phyloP scores from a whole-genome alignment of 2,888 invertebrate species.

The Cacoxenus indagator region DNA sequence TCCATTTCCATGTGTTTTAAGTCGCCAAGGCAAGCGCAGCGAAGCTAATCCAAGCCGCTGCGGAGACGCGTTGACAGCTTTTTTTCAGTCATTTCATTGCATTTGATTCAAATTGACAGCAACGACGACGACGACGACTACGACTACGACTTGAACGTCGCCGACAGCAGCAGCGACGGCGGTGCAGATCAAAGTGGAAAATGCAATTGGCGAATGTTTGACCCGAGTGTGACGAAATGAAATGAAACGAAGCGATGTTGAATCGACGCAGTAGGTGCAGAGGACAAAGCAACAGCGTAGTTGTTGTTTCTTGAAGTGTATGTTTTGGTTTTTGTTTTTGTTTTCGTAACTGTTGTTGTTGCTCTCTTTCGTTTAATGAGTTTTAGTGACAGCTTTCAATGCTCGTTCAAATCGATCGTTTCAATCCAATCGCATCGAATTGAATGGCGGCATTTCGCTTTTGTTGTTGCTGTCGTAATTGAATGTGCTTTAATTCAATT shows the following conservation, averaged over 20 bases:
- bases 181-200: not conserved
- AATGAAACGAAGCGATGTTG: too few relatives aligned
- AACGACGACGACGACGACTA: not conserved
- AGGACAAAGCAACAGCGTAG: too few relatives aligned
- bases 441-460: not conserved
- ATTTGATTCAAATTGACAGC: not conserved
- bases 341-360: not conserved
- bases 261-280: too few relatives aligned
- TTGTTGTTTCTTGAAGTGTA: not conserved
- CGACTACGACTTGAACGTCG: not conserved
- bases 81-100: not conserved
- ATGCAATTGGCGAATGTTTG: not conserved
- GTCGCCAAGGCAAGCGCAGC: too few relatives aligned
- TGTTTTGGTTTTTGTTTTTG: not conserved
- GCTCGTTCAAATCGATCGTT: not conserved
- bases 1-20: too few relatives aligned
- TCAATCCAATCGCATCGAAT: not conserved
- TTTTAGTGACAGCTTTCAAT: conserved; percentile 9
- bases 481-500: conserved; percentile 8
- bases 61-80: not conserved
- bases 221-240: too few relatives aligned
- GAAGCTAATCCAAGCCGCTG: too few relatives aligned
- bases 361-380: conserved; percentile 4
- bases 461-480: conserved; percentile 4
- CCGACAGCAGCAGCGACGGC: not conserved